Base-by-base conservation (phyloP, 2,797 vertebrate species). In the Manis javanica region DNA sequence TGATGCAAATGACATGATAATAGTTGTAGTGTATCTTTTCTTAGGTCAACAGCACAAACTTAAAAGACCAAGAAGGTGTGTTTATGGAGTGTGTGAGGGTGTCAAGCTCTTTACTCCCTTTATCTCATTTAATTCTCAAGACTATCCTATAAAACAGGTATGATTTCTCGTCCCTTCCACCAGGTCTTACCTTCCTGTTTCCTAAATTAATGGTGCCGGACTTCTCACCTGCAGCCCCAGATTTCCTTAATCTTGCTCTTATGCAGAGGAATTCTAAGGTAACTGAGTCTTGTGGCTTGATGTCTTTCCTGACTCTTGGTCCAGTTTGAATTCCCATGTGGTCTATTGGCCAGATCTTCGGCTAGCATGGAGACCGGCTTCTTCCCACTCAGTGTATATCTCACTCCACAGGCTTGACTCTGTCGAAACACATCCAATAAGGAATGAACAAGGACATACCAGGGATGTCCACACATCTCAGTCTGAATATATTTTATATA, bases 141-240 rank as follows among this genome's bases (percentile, higher is more conserved):
- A 75, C 68, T n/a, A 5, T 39, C 31, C 14, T 31, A 9, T 8
- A 26, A 63, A 46, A 42, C 7, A 63, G 18, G 74, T 4, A 9
- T 7, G 39, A 12, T 6, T 24, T 74, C 11, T 91, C 64, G 1
- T 34, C 55, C 21, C 37, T 6, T 7, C 51, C 21, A 7, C 42
- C 0, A 0, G 23, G 7, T 16, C 12, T 29, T 13, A 19, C 46
- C 14, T 51, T 29, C 26, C 2, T 15, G 16, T 34, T 8, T 68
- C 39, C 31, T 23, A 3, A 6, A 10, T 8, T 4, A 26, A 24
- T 15, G 24, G 66, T 83, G 5, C 34, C 18, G 34, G 61, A 29
- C 14, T 21, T n/a, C 19, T 26, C 3, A 31, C 15, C 3, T 3
- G 14, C 15, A 74, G 51, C 42, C 34, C 18, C 31, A 4, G 19